Conservation (phyloP, 1,140 invertebrate genomes). For the Musca domestica region DNA sequence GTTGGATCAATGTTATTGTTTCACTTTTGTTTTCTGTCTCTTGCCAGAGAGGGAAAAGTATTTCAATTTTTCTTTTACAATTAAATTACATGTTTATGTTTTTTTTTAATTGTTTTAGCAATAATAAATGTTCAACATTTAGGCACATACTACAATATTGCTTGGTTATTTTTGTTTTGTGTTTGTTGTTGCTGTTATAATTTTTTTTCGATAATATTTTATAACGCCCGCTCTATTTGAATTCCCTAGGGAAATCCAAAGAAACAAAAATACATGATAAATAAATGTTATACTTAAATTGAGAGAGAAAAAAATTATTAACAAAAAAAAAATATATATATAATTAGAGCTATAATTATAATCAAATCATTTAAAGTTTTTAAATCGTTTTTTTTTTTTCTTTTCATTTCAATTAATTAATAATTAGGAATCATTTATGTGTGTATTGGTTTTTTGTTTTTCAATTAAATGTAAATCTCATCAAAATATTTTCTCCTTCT, state of each 20-base stretch:
- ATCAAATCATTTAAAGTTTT: not conserved
- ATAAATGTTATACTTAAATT: not conserved
- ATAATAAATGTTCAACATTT: conserved; percentile 25
- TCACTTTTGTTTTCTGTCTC: not conserved
- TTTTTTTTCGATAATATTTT: too few species aligned
- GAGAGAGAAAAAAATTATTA: not conserved
- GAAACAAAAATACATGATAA: not conserved
- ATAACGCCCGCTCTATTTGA: not conserved
- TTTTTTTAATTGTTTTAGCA: conserved; percentile 22
- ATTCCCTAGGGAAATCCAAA: not conserved
- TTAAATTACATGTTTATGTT: conserved; percentile 4
- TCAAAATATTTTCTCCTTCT: not conserved
- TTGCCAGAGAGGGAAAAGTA: not conserved
- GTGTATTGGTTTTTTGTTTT: conserved; percentile 12
- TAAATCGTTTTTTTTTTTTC: not conserved
- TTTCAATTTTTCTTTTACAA: not conserved
- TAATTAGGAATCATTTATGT: conserved; percentile 12
- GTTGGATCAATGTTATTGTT: not conserved
- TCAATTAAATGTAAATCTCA: not conserved
- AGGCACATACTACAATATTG: conserved; percentile 23
- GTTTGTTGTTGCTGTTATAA: too few species aligned
- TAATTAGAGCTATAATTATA: too few species aligned
- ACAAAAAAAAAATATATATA: conserved; percentile 10
- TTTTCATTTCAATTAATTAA: not conserved
- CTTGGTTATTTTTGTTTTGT: conserved; percentile 2